Evolutionary conservation across 2,888 invertebrate genomes (phyloP).

Genomic region (Cheiracanthium punctorium): DNA sequence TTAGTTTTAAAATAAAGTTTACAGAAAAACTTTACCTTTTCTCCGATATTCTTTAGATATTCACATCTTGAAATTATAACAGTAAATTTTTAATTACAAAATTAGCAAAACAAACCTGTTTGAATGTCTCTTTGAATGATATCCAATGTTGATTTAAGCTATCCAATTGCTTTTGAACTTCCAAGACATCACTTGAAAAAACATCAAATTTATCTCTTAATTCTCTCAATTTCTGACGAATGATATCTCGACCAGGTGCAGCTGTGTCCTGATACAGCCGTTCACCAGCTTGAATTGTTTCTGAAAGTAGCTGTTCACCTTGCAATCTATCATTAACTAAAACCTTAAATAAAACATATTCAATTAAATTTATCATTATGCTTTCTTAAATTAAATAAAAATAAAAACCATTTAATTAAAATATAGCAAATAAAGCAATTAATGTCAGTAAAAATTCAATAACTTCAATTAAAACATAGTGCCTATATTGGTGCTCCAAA

Average conservation of each 20-base stretch:
- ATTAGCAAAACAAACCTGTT: constrained; percentile 81
- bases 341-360: constrained; percentile 73
- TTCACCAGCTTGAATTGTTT: constrained; percentile 86
- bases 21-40: background rate
- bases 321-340: constrained; percentile 85
- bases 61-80: no score
- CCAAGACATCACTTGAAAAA: constrained; percentile 87
- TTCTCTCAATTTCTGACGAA: constrained; percentile 88
- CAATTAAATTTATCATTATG: background rate
- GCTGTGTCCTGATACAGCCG: constrained; percentile 94
- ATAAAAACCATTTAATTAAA: background rate
- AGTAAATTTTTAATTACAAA: no score
- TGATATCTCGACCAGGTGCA: constrained; percentile 90
- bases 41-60: background rate
- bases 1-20: no score
- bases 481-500: no score
- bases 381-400: background rate
- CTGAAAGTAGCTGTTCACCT: constrained; percentile 86
- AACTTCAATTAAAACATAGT: no score
- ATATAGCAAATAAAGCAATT: background rate
- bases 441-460: no score
- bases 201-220: constrained; percentile 92
- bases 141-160: constrained; percentile 88
- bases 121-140: constrained; percentile 89
- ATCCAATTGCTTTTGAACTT: constrained; percentile 89